A percentile compares a stretch with the other conserved stretches of the same genome.
These are phyloP conservation scores for Nyctalus aviator DNA, from an alignment of 2,797 vertebrate species.

Conservation along the genomic window DNA sequence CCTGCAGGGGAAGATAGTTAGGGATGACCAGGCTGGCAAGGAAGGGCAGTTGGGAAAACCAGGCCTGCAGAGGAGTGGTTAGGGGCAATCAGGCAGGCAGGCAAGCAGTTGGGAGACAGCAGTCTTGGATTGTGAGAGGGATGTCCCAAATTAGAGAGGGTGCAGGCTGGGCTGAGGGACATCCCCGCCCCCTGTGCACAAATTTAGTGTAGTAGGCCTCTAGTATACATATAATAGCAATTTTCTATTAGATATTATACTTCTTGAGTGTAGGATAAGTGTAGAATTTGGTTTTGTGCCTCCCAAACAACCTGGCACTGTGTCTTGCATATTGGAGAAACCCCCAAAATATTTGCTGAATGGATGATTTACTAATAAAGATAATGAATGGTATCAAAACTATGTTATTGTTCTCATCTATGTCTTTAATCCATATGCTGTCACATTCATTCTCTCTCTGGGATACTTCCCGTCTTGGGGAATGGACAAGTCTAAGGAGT, in stretches of 20 bases:
- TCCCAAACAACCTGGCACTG: background rate
- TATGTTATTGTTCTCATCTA: background rate
- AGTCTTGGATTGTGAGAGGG: too few relatives aligned
- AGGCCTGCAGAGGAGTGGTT: too few relatives aligned
- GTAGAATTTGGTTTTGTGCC: background rate
- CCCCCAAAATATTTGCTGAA: background rate
- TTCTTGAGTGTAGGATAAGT: background rate
- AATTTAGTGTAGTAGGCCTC: too few relatives aligned
- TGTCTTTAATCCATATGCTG: background rate
- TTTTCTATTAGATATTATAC: background rate
- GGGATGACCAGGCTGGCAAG: too few relatives aligned
- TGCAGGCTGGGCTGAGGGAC: too few relatives aligned
- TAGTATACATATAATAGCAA: background rate
- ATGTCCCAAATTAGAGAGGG: too few relatives aligned
- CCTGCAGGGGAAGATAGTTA: too few relatives aligned
- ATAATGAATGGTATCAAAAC: constrained; percentile 22
- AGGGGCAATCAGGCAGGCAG: too few relatives aligned
- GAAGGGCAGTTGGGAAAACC: too few relatives aligned
- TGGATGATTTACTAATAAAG: background rate
- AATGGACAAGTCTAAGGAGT: background rate
- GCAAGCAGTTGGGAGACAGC: too few relatives aligned
- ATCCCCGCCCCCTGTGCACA: too few relatives aligned
- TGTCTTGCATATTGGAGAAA: background rate
- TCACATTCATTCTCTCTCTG: constrained; percentile 3
- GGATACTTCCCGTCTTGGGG: background rate